Conservation (phyloP, 2,113 vertebrate genomes). For the Cnemophilus loriae region DNA sequence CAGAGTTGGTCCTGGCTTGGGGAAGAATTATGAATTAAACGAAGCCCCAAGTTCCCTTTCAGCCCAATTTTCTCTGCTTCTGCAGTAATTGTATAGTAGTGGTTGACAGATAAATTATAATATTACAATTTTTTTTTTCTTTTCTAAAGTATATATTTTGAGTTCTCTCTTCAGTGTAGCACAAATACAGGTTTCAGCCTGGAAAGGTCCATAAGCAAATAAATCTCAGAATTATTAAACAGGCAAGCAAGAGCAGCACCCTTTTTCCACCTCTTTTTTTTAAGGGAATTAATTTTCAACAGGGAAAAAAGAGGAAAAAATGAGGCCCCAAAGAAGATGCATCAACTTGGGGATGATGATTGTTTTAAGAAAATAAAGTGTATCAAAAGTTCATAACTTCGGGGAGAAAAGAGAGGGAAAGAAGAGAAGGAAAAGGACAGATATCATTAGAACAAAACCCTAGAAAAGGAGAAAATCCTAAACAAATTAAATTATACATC, state of each 20-base stretch:
- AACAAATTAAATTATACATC: constrained; percentile 65
- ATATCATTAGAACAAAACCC: background rate
- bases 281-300: background rate
- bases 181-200: background rate
- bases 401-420: background rate
- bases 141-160: background rate
- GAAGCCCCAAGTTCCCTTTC: background rate
- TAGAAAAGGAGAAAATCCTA: background rate
- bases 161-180: background rate
- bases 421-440: background rate
- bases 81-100: background rate
- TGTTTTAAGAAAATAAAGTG: background rate
- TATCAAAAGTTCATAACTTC: background rate
- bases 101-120: background rate
- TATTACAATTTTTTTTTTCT: background rate
- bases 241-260: background rate
- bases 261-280: background rate
- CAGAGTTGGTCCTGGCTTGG: background rate
- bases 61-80: background rate
- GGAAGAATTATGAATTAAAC: background rate
- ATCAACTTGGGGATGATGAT: background rate
- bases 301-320: background rate
- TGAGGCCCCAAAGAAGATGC: background rate
- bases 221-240: background rate
- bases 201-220: background rate